Evolutionary conservation across 1,140 invertebrate genomes (phyloP).

Genomic region (Pygmarrhopalites habei): DNA sequence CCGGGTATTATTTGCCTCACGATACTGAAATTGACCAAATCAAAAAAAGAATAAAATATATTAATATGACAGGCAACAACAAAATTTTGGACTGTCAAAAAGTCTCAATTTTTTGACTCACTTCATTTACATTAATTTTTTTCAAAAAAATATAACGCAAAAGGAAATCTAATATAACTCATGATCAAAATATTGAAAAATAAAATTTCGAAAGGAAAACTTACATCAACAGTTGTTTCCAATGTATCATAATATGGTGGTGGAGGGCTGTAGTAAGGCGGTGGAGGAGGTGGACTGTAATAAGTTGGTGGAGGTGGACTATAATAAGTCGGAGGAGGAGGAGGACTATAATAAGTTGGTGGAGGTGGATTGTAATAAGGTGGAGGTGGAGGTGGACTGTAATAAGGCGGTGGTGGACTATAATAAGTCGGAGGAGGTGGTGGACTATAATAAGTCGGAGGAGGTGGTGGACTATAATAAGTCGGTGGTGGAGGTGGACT

Average conservation of each 20-base stretch:
- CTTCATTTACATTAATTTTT: no score
- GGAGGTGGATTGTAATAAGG: no score
- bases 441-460: neutral
- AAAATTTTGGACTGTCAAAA: no score
- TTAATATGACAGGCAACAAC: neutral
- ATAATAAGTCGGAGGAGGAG: no score
- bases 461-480: neutral
- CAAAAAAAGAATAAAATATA: no score
- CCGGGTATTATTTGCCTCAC: slow-evolving; percentile 28
- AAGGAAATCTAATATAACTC: neutral
- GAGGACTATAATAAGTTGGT: no score
- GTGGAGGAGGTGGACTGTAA: neutral
- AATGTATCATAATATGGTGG: slow-evolving; percentile 32
- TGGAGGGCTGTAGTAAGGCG: neutral
- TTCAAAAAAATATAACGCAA: neutral
- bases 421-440: no score
- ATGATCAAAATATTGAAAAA: neutral
- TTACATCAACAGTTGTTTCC: slow-evolving; percentile 33
- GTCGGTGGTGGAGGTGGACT: slow-evolving; percentile 3
- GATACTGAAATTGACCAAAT: slow-evolving; percentile 22
- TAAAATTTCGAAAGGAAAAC: slow-evolving; percentile 13
- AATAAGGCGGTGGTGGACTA: no score
- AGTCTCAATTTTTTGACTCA: neutral
- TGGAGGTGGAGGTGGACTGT: no score
- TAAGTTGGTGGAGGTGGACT: no score